Evolutionary conservation across 2,797 vertebrate genomes (phyloP).

Genomic region (Champsocephalus esox): DNA sequence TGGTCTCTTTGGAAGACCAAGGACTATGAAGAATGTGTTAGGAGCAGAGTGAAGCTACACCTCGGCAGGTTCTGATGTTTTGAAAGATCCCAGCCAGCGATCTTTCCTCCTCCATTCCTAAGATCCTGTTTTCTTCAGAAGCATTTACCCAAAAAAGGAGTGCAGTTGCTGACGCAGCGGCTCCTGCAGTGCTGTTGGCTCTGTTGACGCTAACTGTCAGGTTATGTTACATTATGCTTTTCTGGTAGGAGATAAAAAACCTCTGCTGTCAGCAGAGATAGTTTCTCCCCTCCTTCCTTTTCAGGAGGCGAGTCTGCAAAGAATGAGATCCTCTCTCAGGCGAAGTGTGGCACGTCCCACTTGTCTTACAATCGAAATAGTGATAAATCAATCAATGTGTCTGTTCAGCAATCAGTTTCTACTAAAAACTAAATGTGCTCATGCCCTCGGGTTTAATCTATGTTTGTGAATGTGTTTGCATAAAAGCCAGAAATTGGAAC

Average conservation of each 20-base stretch:
- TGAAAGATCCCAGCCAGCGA: constrained; percentile 37
- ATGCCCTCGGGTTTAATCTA: constrained; percentile 3
- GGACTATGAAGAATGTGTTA: constrained; percentile 49
- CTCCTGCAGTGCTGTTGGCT: constrained; percentile 38
- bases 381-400: constrained; percentile 71
- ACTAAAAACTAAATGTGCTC: constrained; percentile 25
- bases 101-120: constrained; percentile 43
- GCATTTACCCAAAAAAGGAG: constrained; percentile 39
- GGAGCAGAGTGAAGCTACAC: constrained; percentile 50
- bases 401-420: constrained; percentile 62
- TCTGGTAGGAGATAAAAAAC: constrained; percentile 46
- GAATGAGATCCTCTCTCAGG: constrained; percentile 56
- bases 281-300: constrained; percentile 41
- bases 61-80: constrained; percentile 52
- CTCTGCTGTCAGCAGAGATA: constrained; percentile 50
- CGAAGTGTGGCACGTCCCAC: constrained; percentile 50
- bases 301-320: constrained; percentile 47
- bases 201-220: constrained; percentile 42
- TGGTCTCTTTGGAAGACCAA: constrained; percentile 47
- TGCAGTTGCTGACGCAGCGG: constrained; percentile 47
- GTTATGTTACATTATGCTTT: constrained; percentile 56
- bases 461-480: constrained; percentile 4
- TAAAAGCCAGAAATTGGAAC: constrained; percentile 23
- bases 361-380: constrained; percentile 70
- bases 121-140: constrained; percentile 54